A percentile compares a stretch with the other conserved stretches of the same genome.
Conservation (phyloP, 2,888 invertebrate genomes). For the Seira musarum region DNA sequence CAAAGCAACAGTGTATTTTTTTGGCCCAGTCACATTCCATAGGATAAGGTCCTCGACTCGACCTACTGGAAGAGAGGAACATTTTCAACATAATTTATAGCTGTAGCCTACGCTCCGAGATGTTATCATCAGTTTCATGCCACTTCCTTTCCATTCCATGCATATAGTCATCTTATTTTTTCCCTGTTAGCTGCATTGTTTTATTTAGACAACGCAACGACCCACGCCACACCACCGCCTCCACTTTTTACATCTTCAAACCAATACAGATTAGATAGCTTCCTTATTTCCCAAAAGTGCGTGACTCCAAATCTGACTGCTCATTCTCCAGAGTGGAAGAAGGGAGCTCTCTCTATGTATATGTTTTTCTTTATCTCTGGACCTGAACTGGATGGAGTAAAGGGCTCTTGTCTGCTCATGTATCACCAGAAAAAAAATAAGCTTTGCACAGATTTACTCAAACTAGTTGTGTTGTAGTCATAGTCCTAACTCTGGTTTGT, state of each 20-base stretch:
- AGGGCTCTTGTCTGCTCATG: constrained; percentile 19
- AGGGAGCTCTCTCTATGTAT: too few relatives aligned
- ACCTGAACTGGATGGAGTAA: constrained; percentile 20
- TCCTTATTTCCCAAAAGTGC: constrained; percentile 61
- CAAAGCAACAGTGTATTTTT: too few relatives aligned
- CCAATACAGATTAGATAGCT: constrained; percentile 42
- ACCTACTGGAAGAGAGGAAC: too few relatives aligned
- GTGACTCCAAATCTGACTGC: constrained; percentile 34
- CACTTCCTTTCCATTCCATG: constrained; percentile 34
- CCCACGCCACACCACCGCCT: not conserved
- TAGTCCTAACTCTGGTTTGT: not conserved
- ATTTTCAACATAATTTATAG: too few relatives aligned
- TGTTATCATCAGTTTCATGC: constrained; percentile 7
- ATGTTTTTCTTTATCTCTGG: too few relatives aligned
- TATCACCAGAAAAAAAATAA: constrained; percentile 36
- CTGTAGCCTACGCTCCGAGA: too few relatives aligned
- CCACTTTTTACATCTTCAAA: constrained; percentile 23
- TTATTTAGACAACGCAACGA: not conserved
- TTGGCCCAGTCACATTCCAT: too few relatives aligned
- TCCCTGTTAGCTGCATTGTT: not conserved
- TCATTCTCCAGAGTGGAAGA: too few relatives aligned
- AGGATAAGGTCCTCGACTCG: too few relatives aligned
- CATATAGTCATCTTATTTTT: constrained; percentile 12
- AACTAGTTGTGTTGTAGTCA: not conserved
- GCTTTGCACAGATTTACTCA: too few relatives aligned